phyloP scores from a whole-genome alignment of 2,113 vertebrate genomes.

The Pseudorasbora parva region DNA sequence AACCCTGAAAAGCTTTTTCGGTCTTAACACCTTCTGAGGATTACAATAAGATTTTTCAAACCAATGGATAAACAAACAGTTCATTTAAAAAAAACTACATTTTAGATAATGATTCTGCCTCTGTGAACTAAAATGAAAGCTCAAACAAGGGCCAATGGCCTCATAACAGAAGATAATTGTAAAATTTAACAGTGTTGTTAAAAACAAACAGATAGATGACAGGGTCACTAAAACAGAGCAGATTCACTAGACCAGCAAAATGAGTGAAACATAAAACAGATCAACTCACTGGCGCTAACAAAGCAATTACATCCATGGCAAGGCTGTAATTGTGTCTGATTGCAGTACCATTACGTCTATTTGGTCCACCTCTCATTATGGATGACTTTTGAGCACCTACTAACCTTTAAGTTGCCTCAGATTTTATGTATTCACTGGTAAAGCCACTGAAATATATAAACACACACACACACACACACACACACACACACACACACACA shows the following conservation, averaged over 20 bases:
- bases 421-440: constrained; percentile 64
- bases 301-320: constrained; percentile 78
- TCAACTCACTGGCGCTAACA: constrained; percentile 73
- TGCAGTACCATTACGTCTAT: constrained; percentile 66
- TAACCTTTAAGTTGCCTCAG: constrained; percentile 70
- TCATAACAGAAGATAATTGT: constrained; percentile 19
- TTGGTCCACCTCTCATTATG: constrained; percentile 73
- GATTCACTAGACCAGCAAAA: constrained; percentile 61
- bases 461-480: constrained; percentile 21
- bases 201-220: constrained; percentile 37
- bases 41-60: background rate
- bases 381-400: constrained; percentile 60
- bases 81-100: background rate
- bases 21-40: background rate
- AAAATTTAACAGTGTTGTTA: constrained; percentile 2
- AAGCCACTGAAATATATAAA: constrained; percentile 49
- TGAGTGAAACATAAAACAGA: constrained; percentile 69
- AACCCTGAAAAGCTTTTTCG: background rate
- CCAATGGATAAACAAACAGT: background rate
- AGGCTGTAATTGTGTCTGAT: constrained; percentile 77
- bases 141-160: constrained; percentile 22
- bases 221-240: constrained; percentile 69
- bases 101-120: background rate
- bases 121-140: background rate
- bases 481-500: constrained; percentile 13